A percentile compares a stretch with the other conserved stretches of the same genome.
Evolutionary conservation across 1,140 invertebrate genomes (phyloP).

Genomic region (Hermetia illucens): DNA sequence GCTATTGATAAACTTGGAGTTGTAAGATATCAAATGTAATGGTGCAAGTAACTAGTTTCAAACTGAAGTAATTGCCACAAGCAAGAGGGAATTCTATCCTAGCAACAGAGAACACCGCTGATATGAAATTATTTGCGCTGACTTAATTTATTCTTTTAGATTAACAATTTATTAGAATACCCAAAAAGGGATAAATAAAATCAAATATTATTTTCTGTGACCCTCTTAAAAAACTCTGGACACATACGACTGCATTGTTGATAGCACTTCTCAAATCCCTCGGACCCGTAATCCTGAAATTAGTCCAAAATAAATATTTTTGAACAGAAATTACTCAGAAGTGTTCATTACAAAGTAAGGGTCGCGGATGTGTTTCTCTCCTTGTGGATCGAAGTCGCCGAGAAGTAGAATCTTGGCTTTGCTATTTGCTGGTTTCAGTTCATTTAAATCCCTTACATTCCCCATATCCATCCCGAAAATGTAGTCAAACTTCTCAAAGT

Average conservation of each 20-base stretch:
- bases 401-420: conserved; percentile 62
- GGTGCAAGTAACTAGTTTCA: too few species aligned
- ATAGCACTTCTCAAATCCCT: conserved; percentile 58
- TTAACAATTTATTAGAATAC: too few species aligned
- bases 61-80: too few species aligned
- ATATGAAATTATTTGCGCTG: too few species aligned
- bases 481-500: conserved; percentile 66
- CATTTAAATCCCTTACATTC: conserved; percentile 57
- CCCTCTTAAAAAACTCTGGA: conserved; percentile 40
- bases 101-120: too few species aligned
- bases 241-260: conserved; percentile 50
- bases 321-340: too few species aligned
- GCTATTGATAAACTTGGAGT: too few species aligned
- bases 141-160: too few species aligned
- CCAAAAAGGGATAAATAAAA: too few species aligned
- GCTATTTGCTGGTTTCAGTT: conserved; percentile 40
- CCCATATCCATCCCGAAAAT: conserved; percentile 86
- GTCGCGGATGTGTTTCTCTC: conserved; percentile 67
- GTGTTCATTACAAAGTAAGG: conserved; percentile 74
- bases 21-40: too few species aligned
- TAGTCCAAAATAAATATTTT: conserved; percentile 5
- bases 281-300: conserved; percentile 42
- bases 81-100: too few species aligned
- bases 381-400: conserved; percentile 60
- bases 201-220: conserved; percentile 3